Conservation (phyloP, 2,888 invertebrate genomes). For the Melinaea menophilus region DNA sequence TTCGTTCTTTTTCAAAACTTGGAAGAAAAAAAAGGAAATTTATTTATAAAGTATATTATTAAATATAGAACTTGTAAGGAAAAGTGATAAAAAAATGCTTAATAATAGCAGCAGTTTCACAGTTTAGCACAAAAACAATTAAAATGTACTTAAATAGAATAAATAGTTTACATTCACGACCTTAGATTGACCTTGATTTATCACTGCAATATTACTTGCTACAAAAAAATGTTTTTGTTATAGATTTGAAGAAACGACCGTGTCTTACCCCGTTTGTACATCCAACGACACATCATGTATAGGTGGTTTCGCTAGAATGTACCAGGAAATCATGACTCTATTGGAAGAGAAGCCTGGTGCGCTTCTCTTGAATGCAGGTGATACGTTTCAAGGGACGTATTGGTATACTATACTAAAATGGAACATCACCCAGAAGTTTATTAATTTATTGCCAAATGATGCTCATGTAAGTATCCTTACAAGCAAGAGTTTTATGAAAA, state of each 20-base stretch:
- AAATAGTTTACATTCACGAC: too few relatives aligned
- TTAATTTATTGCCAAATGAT: conserved; percentile 86
- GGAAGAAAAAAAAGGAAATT: too few relatives aligned
- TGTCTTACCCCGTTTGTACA: conserved; percentile 74
- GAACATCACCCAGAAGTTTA: conserved; percentile 84
- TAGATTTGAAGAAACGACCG: conserved; percentile 81
- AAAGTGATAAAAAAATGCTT: too few relatives aligned
- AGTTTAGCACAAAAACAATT: too few relatives aligned
- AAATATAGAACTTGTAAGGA: too few relatives aligned
- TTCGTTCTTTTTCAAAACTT: too few relatives aligned
- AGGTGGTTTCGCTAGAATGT: conserved; percentile 83
- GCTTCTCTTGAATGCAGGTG: conserved; percentile 88
- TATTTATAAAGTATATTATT: too few relatives aligned
- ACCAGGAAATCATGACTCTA: conserved; percentile 72
- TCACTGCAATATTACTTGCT: background rate
- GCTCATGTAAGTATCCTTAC: conserved; percentile 80
- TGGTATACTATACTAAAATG: conserved; percentile 87
- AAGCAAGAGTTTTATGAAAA: background rate
- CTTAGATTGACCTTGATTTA: background rate
- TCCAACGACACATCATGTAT: conserved; percentile 74
- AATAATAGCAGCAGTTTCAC: too few relatives aligned
- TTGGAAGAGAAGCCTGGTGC: conserved; percentile 73
- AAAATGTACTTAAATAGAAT: too few relatives aligned
- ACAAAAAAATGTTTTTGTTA: background rate
- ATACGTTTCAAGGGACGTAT: conserved; percentile 89